These are phyloP conservation scores for Ciconia nigra DNA, from an alignment of 2,797 vertebrate genomes.

Conservation along the genomic window DNA sequence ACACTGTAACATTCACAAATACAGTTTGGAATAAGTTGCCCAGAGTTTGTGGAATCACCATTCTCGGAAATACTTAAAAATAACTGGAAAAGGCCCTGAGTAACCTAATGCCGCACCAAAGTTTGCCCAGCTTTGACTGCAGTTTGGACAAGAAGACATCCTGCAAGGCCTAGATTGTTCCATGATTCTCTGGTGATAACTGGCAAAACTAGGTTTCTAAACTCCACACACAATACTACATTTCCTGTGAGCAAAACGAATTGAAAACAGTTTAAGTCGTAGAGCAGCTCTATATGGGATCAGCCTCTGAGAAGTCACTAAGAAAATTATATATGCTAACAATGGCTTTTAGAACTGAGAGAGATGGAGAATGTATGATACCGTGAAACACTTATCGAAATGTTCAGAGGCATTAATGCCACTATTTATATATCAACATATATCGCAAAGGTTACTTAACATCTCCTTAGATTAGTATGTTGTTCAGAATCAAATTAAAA, in stretches of 20 bases:
- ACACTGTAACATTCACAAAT: not conserved
- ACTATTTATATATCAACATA: constrained; percentile 61
- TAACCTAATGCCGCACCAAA: not conserved
- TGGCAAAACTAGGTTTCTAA: not conserved
- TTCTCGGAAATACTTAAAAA: not conserved
- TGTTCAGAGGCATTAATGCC: constrained; percentile 47
- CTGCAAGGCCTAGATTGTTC: not conserved
- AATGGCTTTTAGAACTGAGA: not conserved
- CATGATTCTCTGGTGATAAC: not conserved
- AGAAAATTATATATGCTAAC: not conserved
- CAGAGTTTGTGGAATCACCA: not conserved
- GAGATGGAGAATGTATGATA: not conserved
- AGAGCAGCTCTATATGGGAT: not conserved
- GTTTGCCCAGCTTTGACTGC: not conserved
- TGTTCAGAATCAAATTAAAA: constrained; percentile 66
- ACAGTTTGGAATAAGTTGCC: not conserved
- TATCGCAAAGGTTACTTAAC: constrained; percentile 68
- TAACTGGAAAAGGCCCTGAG: not conserved
- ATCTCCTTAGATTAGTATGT: constrained; percentile 63
- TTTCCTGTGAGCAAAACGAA: not conserved
- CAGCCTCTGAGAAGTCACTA: not conserved
- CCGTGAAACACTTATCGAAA: constrained; percentile 40
- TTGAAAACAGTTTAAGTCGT: not conserved
- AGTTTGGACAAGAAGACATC: not conserved
- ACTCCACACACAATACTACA: not conserved